Evolutionary conservation across 1,140 invertebrate genomes (phyloP).

Genomic region (Diabrotica undecimpunctata): DNA sequence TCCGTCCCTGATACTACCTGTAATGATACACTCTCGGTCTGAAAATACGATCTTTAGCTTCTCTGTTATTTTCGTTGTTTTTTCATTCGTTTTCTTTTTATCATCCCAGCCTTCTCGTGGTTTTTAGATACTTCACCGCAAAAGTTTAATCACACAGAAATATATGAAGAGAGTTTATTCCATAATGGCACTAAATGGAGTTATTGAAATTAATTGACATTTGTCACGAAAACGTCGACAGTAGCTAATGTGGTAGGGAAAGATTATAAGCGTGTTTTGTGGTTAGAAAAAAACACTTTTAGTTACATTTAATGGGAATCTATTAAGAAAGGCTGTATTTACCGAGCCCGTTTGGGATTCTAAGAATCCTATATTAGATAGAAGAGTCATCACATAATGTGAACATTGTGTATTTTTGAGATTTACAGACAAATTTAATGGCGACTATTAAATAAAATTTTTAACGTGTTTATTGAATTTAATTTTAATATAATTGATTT

Average conservation of each 20-base stretch:
- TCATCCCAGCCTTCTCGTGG: not conserved
- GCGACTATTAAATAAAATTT: too few relatives aligned
- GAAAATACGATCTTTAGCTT: too few relatives aligned
- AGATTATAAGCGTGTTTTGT: constrained; percentile 1
- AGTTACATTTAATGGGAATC: not conserved
- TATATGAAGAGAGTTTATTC: not conserved
- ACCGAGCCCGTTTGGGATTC: not conserved
- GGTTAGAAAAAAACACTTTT: not conserved
- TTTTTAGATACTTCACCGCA: constrained; percentile 4
- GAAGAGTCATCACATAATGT: too few relatives aligned
- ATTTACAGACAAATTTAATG: too few relatives aligned
- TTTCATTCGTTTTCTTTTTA: constrained; percentile 4
- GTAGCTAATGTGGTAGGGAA: constrained; percentile 22
- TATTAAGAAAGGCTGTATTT: not conserved
- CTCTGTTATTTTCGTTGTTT: not conserved
- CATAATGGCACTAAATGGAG: constrained; percentile 5
- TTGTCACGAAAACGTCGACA: constrained; percentile 13
- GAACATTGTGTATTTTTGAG: too few relatives aligned
- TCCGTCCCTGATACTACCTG: too few relatives aligned
- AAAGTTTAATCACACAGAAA: constrained; percentile 17
- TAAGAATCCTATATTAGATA: too few relatives aligned
- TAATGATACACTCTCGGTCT: too few relatives aligned
- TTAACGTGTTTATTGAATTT: too few relatives aligned
- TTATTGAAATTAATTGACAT: constrained; percentile 19
- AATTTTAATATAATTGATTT: too few relatives aligned